A percentile compares a stretch with the other conserved stretches of the same genome.
Conservation (phyloP, 2,113 vertebrate genomes). For the Chelonoidis abingdonii region DNA sequence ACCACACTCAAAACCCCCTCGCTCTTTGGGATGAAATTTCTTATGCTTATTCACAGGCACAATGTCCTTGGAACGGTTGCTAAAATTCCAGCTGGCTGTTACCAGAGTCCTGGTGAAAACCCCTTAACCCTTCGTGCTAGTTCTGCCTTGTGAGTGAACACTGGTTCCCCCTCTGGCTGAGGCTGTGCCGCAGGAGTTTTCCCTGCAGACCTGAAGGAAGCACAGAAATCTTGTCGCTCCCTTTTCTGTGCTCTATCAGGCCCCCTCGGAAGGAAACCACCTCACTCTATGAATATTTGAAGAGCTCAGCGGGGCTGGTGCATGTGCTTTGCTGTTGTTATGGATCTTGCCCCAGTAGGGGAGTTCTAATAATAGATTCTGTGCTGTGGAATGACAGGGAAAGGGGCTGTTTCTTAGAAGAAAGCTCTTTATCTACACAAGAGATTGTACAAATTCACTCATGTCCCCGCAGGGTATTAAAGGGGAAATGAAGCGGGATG, state of each 20-base stretch:
- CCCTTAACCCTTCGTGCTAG: slow-evolving; percentile 57
- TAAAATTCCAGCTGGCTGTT: slow-evolving; percentile 57
- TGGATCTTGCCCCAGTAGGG: slow-evolving; percentile 55
- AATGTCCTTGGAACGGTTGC: slow-evolving; percentile 51
- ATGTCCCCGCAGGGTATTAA: neutral
- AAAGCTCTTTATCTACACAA: neutral
- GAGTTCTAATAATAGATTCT: slow-evolving; percentile 67
- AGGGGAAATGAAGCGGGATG: neutral
- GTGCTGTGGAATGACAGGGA: slow-evolving; percentile 53
- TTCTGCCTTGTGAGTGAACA: neutral
- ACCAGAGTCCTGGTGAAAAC: slow-evolving; percentile 61
- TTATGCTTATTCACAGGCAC: slow-evolving; percentile 15
- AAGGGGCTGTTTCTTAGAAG: neutral
- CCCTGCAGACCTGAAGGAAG: slow-evolving; percentile 40
- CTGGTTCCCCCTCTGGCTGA: neutral
- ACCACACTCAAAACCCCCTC: neutral
- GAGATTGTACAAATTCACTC: accelerated
- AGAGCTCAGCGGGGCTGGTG: slow-evolving; percentile 44
- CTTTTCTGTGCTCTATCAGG: slow-evolving; percentile 36
- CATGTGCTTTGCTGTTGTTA: slow-evolving; percentile 67
- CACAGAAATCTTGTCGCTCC: slow-evolving; percentile 24
- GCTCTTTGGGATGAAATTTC: slow-evolving; percentile 31
- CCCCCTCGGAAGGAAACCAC: slow-evolving; percentile 40
- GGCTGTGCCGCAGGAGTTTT: slow-evolving; percentile 36
- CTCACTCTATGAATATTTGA: slow-evolving; percentile 69